Conservation (phyloP, 2,797 vertebrate species). For the Spea hammondii region DNA sequence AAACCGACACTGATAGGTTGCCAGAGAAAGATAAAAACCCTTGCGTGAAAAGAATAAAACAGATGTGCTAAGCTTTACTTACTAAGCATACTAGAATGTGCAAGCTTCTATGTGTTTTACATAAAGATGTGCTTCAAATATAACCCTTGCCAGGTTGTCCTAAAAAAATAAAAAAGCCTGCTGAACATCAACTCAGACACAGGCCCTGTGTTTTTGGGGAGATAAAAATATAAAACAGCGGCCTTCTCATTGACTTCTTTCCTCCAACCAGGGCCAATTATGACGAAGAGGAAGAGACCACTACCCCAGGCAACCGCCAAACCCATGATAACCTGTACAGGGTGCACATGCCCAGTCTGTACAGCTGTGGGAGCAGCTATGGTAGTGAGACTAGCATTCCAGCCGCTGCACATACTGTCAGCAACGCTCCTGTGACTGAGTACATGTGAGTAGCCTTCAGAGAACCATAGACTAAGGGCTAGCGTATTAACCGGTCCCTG, state of each 20-base stretch:
- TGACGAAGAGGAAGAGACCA: constrained; percentile 89
- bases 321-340: constrained; percentile 96
- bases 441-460: constrained; percentile 87
- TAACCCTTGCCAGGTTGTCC: too few relatives aligned
- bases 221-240: background rate
- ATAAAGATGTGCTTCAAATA: too few relatives aligned
- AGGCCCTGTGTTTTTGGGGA: background rate
- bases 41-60: too few relatives aligned
- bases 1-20: too few relatives aligned
- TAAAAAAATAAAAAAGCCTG: too few relatives aligned
- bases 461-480: background rate
- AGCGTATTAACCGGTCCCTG: too few relatives aligned
- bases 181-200: background rate
- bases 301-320: constrained; percentile 81
- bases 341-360: constrained; percentile 97
- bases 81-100: too few relatives aligned
- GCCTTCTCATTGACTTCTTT: constrained; percentile 4
- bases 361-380: constrained; percentile 99
- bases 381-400: constrained; percentile 97
- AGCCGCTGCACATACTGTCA: constrained; percentile 95
- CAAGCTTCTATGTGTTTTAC: too few relatives aligned
- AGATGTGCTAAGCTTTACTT: too few relatives aligned
- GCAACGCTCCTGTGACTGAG: constrained; percentile 96
- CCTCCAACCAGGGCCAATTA: constrained; percentile 53
- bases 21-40: too few relatives aligned